These are phyloP conservation scores for Platyrinchus mystaceus DNA, from an alignment of 2,797 vertebrate species.

Conservation along the genomic window DNA sequence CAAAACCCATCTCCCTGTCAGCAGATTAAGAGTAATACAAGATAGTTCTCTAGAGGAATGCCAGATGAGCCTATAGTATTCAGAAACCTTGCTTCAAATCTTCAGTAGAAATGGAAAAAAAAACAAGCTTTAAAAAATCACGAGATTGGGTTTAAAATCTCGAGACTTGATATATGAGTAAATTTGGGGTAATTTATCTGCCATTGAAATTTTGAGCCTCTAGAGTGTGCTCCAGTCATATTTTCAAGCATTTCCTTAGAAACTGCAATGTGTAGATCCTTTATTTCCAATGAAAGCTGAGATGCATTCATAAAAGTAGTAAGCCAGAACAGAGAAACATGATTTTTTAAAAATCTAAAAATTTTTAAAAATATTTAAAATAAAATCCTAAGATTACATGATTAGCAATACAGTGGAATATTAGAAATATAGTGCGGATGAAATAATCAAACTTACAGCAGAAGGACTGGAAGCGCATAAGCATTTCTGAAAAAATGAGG, in stretches of 20 bases:
- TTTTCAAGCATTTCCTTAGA: conserved; percentile 50
- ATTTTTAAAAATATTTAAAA: neutral
- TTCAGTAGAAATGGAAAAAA: neutral
- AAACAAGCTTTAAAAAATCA: neutral
- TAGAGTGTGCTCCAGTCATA: conserved; percentile 71
- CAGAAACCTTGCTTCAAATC: neutral
- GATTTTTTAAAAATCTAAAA: neutral
- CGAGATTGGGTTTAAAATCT: neutral
- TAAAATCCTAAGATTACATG: neutral
- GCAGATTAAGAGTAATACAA: neutral
- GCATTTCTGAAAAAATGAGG: neutral
- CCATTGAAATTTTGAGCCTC: conserved; percentile 55
- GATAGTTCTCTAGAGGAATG: neutral
- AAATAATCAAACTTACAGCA: neutral
- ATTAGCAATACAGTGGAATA: neutral
- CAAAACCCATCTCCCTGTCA: neutral
- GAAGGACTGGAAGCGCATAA: neutral
- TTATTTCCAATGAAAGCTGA: neutral
- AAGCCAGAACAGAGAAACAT: neutral
- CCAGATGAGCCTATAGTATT: neutral
- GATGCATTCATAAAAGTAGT: neutral
- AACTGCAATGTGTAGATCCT: neutral
- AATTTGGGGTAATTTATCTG: conserved; percentile 29
- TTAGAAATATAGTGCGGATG: neutral
- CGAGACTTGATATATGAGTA: neutral